Percentiles rank a stretch among this genome's conserved stretches.
Evolutionary conservation across 2,113 vertebrate species (phyloP).

Genomic region (Caretta caretta): DNA sequence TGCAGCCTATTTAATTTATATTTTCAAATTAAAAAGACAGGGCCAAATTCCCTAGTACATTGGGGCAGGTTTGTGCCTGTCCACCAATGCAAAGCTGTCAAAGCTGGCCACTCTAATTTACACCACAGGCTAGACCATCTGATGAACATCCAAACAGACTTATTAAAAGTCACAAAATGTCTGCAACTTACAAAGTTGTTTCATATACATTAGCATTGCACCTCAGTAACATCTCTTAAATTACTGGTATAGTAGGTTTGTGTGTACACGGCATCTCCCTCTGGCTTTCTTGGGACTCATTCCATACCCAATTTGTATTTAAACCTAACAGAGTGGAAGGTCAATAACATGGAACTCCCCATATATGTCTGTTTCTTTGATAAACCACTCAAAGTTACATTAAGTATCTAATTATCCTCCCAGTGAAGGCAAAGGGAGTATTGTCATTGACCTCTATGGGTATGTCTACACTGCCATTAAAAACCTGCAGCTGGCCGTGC

Average conservation of each 20-base stretch:
- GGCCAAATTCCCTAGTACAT: neutral
- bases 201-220: too few relatives aligned
- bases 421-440: neutral
- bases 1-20: neutral
- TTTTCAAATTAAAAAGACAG: neutral
- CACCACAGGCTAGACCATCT: neutral
- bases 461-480: too few relatives aligned
- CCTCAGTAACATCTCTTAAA: too few relatives aligned
- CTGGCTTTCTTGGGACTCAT: too few relatives aligned
- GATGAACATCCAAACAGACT: neutral
- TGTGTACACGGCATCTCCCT: too few relatives aligned
- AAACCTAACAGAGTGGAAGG: too few relatives aligned
- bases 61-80: neutral
- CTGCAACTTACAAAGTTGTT: neutral
- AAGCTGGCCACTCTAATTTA: neutral
- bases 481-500: too few relatives aligned
- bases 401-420: neutral
- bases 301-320: too few relatives aligned
- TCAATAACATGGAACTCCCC: neutral
- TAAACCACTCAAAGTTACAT: neutral
- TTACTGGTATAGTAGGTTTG: too few relatives aligned
- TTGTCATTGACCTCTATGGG: neutral
- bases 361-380: neutral
- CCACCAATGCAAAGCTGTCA: neutral
- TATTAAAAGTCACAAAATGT: neutral